A percentile compares a stretch with the other conserved stretches of the same genome.
These are phyloP conservation scores for Tribolium freemani DNA, from an alignment of 2,888 invertebrate genomes.

Conservation along the genomic window DNA sequence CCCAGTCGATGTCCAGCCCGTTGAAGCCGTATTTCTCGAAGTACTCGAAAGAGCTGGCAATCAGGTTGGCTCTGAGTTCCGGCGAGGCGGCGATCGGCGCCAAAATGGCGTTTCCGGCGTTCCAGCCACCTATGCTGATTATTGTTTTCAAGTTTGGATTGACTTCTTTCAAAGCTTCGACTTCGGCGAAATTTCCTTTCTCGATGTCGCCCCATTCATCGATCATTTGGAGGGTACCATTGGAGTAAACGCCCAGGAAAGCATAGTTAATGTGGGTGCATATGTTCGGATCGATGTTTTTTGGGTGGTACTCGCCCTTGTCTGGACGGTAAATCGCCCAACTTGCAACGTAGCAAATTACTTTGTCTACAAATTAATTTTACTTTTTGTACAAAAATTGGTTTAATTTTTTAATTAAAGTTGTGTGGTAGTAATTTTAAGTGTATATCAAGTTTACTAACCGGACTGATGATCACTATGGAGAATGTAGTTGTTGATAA, in stretches of 20 bases:
- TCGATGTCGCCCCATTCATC: slow-evolving; percentile 32
- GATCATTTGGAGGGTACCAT: slow-evolving; percentile 25
- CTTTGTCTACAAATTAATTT: not conserved
- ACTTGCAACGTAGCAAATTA: slow-evolving; percentile 12
- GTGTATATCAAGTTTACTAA: too few species aligned
- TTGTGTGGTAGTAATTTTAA: too few species aligned
- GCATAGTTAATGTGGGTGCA: slow-evolving; percentile 31
- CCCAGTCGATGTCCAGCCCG: slow-evolving; percentile 39
- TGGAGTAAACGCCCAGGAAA: slow-evolving; percentile 17
- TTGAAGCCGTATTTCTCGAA: slow-evolving; percentile 31
- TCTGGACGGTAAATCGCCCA: slow-evolving; percentile 16
- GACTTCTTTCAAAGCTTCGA: slow-evolving; percentile 25
- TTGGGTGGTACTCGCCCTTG: slow-evolving; percentile 2
- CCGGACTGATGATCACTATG: too few species aligned
- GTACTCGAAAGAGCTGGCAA: slow-evolving; percentile 20
- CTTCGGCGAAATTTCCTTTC: slow-evolving; percentile 19
- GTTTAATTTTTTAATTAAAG: too few species aligned
- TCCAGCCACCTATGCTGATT: slow-evolving; percentile 30
- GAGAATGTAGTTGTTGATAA: too few species aligned
- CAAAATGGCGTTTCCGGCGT: slow-evolving; percentile 36
- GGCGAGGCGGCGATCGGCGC: slow-evolving; percentile 24
- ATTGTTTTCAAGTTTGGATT: slow-evolving; percentile 34
- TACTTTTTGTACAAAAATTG: too few species aligned
- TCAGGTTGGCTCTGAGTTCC: slow-evolving; percentile 23
- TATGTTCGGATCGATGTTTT: slow-evolving; percentile 2